Percentiles rank a stretch among this genome's conserved stretches.
Conservation (phyloP, 2,113 vertebrate genomes). For the Ophiodon elongatus region DNA sequence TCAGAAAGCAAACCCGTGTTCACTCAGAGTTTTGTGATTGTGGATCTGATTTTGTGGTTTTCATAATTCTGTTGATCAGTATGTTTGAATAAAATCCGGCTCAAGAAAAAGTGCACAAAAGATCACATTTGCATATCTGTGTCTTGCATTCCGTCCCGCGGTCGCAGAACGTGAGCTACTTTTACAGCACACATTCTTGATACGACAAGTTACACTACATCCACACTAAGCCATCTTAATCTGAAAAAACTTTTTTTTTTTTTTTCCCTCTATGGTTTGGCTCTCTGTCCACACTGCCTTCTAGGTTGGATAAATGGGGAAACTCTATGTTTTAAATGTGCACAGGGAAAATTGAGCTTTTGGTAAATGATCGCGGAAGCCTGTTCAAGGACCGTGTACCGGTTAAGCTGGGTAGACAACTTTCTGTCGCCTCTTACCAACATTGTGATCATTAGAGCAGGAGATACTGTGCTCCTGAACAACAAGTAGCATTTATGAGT, state of each 20-base stretch:
- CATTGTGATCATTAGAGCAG: neutral
- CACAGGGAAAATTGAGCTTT: neutral
- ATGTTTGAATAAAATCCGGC: neutral
- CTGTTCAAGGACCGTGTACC: neutral
- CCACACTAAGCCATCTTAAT: neutral
- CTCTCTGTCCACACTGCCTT: neutral
- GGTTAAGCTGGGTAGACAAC: neutral
- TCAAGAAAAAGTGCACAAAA: neutral
- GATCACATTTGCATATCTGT: neutral
- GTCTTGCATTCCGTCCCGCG: neutral
- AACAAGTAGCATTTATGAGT: neutral
- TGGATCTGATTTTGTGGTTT: conserved; percentile 16
- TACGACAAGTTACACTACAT: neutral
- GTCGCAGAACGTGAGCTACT: neutral
- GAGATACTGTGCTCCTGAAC: neutral
- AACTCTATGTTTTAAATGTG: neutral
- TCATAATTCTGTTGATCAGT: neutral
- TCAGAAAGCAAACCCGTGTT: neutral
- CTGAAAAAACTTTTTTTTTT: neutral
- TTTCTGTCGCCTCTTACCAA: neutral
- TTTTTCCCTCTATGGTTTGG: neutral
- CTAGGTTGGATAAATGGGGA: neutral
- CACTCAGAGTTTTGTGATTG: neutral
- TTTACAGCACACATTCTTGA: neutral
- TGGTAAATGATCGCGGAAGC: neutral